Conservation (phyloP, 2,888 invertebrate genomes). For the Panorpa germanica region DNA sequence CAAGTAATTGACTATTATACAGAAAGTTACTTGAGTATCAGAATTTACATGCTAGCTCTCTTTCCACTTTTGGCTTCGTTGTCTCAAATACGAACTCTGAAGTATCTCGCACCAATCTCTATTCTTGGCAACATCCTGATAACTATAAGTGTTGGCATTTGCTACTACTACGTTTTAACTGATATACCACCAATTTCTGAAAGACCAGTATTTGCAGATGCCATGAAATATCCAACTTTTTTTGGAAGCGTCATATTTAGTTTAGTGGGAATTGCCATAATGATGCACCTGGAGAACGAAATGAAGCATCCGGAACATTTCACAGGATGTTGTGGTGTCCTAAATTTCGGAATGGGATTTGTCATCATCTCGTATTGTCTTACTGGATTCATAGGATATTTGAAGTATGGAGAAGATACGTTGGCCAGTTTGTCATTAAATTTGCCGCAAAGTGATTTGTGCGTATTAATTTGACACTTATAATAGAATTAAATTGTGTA, state of each 20-base stretch:
- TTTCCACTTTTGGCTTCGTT: constrained; percentile 44
- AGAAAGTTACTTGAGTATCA: constrained; percentile 21
- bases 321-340: constrained; percentile 65
- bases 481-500: too few relatives aligned
- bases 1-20: constrained; percentile 42
- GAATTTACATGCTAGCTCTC: constrained; percentile 49
- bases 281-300: constrained; percentile 85
- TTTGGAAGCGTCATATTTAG: constrained; percentile 79
- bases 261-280: constrained; percentile 56
- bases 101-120: constrained; percentile 69
- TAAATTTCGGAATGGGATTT: constrained; percentile 69
- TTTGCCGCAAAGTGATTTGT: constrained; percentile 44
- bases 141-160: constrained; percentile 59
- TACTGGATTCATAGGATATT: constrained; percentile 75
- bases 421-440: constrained; percentile 67
- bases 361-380: constrained; percentile 63
- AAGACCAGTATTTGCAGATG: constrained; percentile 29
- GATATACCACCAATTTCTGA: constrained; percentile 36
- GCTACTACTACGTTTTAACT: constrained; percentile 61
- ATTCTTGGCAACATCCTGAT: constrained; percentile 74
- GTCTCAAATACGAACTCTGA: constrained; percentile 57
- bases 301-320: constrained; percentile 76
- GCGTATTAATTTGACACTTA: too few relatives aligned
- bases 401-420: constrained; percentile 53
- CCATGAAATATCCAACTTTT: constrained; percentile 46